phyloP scores from a whole-genome alignment of 2,113 vertebrate species.

The Puntigrus tetrazona region DNA sequence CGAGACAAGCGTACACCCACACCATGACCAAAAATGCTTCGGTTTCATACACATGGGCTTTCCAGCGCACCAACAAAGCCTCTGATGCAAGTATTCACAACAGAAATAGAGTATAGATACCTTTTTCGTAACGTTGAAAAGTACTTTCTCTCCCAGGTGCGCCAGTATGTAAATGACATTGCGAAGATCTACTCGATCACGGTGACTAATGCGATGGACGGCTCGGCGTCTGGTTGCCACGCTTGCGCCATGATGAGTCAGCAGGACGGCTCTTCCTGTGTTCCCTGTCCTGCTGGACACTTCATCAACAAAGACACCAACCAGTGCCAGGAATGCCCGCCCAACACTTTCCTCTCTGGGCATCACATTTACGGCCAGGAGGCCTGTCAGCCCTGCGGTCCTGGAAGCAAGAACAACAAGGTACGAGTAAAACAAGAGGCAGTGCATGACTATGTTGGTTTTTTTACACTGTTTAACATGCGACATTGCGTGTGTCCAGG shows the following conservation, averaged over 20 bases:
- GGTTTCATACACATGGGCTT: slow-evolving; percentile 96
- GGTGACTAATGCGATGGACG: slow-evolving; percentile 86
- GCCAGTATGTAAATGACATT: slow-evolving; percentile 83
- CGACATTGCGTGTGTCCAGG: slow-evolving; percentile 70
- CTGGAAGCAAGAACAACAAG: slow-evolving; percentile 87
- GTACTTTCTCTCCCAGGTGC: slow-evolving; percentile 74
- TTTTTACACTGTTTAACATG: neutral
- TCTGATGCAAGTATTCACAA: slow-evolving; percentile 82
- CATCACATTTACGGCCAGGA: slow-evolving; percentile 84
- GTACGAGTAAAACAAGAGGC: slow-evolving; percentile 62
- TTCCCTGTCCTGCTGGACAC: slow-evolving; percentile 91
- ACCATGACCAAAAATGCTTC: slow-evolving; percentile 91
- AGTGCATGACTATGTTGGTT: neutral
- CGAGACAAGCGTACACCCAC: slow-evolving; percentile 89
- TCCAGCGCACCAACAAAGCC: slow-evolving; percentile 91
- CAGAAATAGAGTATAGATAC: neutral
- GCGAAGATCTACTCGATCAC: slow-evolving; percentile 92
- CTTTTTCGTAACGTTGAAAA: neutral
- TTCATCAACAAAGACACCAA: slow-evolving; percentile 87
- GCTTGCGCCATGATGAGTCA: slow-evolving; percentile 87
- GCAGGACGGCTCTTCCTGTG: slow-evolving; percentile 83
- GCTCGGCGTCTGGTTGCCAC: slow-evolving; percentile 86
- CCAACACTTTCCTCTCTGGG: slow-evolving; percentile 85
- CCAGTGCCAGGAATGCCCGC: slow-evolving; percentile 87
- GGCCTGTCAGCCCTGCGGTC: slow-evolving; percentile 90